Percentiles rank a stretch among this genome's conserved stretches.
These are phyloP conservation scores for Sturnira hondurensis DNA, from an alignment of 2,113 vertebrate species.

Conservation along the genomic window DNA sequence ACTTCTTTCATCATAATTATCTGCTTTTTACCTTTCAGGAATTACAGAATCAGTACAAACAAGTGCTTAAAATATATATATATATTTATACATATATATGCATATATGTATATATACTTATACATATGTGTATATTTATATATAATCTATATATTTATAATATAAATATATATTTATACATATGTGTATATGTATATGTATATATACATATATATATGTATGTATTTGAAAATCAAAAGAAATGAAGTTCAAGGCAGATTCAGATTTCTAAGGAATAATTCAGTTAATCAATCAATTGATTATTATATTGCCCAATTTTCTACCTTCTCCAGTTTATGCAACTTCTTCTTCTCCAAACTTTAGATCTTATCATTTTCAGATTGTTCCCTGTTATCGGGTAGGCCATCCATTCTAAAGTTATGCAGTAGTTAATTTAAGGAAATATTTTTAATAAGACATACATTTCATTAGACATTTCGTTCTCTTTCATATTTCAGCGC, in stretches of 20 bases:
- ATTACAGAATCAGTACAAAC: not conserved
- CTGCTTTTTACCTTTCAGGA: slow-evolving; percentile 45
- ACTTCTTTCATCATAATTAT: slow-evolving; percentile 29
- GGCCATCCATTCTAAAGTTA: not conserved
- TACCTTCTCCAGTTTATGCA: not conserved
- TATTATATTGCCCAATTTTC: not conserved
- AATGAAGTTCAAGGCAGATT: not conserved
- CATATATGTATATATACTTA: no score
- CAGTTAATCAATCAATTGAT: not conserved
- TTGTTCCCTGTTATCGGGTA: not conserved
- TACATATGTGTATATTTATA: no score
- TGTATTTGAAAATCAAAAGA: slow-evolving; percentile 7
- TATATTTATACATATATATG: no score
- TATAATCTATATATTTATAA: no score
- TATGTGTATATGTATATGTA: not conserved
- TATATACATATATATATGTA: not conserved
- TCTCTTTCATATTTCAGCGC: slow-evolving; percentile 37
- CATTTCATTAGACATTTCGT: slow-evolving; percentile 56
- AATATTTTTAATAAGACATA: slow-evolving; percentile 55
- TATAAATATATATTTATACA: no score
- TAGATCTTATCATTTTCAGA: not conserved
- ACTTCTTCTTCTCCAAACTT: not conserved
- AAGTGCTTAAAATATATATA: not conserved
- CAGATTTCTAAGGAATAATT: not conserved
- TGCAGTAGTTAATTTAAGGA: not conserved